These are phyloP conservation scores for Cephus sareptanus DNA, from an alignment of 2,888 invertebrate genomes.

Conservation along the genomic window DNA sequence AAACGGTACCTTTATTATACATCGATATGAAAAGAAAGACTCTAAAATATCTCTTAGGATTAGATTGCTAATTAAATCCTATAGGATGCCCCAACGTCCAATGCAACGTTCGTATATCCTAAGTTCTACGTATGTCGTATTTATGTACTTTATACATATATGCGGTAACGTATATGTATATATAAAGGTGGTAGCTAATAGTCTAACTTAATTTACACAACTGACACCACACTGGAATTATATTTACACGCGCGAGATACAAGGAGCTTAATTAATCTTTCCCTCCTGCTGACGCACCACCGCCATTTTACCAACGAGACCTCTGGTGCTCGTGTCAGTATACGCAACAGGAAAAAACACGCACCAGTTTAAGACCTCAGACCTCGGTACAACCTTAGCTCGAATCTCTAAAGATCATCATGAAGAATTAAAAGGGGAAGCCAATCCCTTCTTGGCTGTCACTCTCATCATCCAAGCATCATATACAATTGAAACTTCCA, in stretches of 20 bases:
- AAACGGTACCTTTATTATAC: conserved; percentile 55
- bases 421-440: background rate
- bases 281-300: conserved; percentile 32
- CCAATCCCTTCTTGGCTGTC: background rate
- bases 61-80: background rate
- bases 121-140: background rate
- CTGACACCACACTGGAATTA: conserved; percentile 34
- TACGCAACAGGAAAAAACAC: conserved; percentile 6
- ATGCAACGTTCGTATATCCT: background rate
- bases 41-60: conserved; percentile 40
- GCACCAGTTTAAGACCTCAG: conserved; percentile 11
- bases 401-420: background rate
- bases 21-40: conserved; percentile 49
- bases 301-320: conserved; percentile 4
- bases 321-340: background rate
- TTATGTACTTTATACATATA: background rate
- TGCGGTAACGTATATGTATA: background rate
- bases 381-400: background rate
- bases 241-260: conserved; percentile 40
- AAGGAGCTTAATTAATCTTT: conserved; percentile 41
- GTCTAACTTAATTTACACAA: conserved; percentile 30
- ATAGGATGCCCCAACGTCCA: background rate
- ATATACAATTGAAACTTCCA: background rate
- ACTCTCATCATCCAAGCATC: background rate
- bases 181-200: background rate